Evolutionary conservation across 2,888 invertebrate species (phyloP).

Genomic region (Ptilodon capucinus): DNA sequence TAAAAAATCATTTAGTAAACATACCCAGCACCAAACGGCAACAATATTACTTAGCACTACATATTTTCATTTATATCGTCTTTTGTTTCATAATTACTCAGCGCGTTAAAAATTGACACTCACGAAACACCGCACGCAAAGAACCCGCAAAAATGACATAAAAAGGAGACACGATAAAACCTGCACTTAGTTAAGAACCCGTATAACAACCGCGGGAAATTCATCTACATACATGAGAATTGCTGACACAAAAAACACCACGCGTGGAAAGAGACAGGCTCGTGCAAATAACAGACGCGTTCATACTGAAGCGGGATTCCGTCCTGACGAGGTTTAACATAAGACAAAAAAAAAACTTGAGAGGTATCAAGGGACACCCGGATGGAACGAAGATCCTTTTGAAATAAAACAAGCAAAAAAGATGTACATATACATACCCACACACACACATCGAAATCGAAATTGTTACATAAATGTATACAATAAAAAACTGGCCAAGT

Average conservation of each 20-base stretch:
- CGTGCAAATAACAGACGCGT: neutral
- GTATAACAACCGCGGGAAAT: constrained; percentile 4
- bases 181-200: constrained; percentile 5
- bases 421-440: no score
- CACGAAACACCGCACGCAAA: neutral
- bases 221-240: constrained; percentile 11
- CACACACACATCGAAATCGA: no score
- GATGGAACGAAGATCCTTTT: no score
- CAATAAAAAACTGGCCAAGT: no score
- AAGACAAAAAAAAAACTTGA: no score
- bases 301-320: neutral
- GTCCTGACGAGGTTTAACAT: no score
- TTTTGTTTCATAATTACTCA: neutral
- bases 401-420: no score
- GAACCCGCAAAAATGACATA: constrained; percentile 2
- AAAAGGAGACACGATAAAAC: constrained; percentile 6
- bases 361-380: no score
- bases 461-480: no score
- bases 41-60: neutral
- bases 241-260: constrained; percentile 3
- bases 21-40: no score
- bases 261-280: neutral
- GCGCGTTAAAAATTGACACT: constrained; percentile 2
- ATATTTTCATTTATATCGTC: neutral
- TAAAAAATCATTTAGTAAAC: no score